phyloP scores from a whole-genome alignment of 2,113 vertebrate species.

The Mus spicilegus region DNA sequence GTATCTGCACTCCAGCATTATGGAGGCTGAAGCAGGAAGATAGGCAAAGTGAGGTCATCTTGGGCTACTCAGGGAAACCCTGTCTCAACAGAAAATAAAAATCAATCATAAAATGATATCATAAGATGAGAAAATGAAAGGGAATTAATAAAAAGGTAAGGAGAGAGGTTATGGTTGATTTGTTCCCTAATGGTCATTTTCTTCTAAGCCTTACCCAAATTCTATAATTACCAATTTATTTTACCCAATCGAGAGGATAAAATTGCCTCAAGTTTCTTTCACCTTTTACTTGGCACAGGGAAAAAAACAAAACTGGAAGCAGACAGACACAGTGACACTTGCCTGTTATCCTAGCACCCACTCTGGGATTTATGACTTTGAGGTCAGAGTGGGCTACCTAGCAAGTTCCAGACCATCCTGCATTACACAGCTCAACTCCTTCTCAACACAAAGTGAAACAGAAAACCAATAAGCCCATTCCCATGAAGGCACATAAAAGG shows the following conservation, averaged over 20 bases:
- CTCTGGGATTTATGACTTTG: not conserved
- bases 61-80: not conserved
- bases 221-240: not conserved
- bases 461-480: not conserved
- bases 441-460: not conserved
- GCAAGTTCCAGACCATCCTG: not conserved
- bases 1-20: not conserved
- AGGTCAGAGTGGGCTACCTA: not conserved
- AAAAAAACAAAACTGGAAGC: not conserved
- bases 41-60: not conserved
- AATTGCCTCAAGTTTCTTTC: not conserved
- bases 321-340: not conserved
- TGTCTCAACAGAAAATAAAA: not conserved
- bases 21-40: not conserved
- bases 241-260: not conserved
- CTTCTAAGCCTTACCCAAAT: not conserved
- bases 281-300: not conserved
- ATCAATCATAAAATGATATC: not conserved
- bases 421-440: not conserved
- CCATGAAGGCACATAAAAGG: not conserved
- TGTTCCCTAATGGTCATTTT: conserved; percentile 27
- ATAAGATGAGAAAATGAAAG: not conserved
- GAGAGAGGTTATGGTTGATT: not conserved
- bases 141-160: not conserved
- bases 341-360: not conserved